Conservation (phyloP, 2,888 invertebrate genomes). For the Alloplasta piceator region DNA sequence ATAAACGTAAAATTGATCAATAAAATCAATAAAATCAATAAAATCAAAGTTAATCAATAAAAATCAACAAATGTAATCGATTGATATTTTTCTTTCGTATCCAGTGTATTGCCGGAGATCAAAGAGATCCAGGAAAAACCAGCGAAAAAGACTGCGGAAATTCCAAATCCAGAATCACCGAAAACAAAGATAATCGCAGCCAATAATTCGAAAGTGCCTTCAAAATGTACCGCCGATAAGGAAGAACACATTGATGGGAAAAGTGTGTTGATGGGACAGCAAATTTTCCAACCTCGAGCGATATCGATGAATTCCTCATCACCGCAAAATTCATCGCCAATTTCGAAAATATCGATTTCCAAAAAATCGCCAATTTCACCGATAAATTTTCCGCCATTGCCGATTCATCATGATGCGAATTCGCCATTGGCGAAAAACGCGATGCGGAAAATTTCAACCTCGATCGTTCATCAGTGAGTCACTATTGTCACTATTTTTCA, state of each 20-base stretch:
- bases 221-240: neutral
- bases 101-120: slow-evolving; percentile 45
- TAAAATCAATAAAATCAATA: neutral
- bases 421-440: neutral
- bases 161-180: neutral
- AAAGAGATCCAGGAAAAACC: slow-evolving; percentile 48
- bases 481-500: too few relatives aligned
- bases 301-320: neutral
- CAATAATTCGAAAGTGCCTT: neutral
- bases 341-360: neutral
- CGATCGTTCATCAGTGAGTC: neutral
- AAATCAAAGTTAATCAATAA: too few relatives aligned
- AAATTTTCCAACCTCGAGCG: neutral
- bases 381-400: slow-evolving; percentile 40
- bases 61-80: neutral
- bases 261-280: too few relatives aligned
- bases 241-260: too few relatives aligned
- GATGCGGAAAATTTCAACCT: neutral
- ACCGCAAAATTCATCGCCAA: neutral
- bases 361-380: neutral
- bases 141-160: neutral
- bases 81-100: slow-evolving; percentile 1
- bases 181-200: neutral
- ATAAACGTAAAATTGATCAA: neutral
- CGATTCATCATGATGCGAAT: slow-evolving; percentile 1